These are phyloP conservation scores for Notechis scutatus DNA, from an alignment of 2,113 vertebrate genomes.

Conservation along the genomic window DNA sequence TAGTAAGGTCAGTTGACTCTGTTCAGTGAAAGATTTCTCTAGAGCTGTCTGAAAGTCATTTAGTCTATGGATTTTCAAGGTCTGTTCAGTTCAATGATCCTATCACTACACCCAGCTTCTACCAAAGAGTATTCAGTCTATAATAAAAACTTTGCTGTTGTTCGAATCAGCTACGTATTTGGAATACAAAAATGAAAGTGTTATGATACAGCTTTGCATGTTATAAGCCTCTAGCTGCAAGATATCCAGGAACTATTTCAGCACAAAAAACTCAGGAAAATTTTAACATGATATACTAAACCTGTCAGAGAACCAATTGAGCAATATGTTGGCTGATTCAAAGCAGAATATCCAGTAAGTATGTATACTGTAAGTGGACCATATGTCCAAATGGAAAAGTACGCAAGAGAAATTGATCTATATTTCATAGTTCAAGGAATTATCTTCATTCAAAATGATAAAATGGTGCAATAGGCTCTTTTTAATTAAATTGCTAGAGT, in stretches of 20 bases:
- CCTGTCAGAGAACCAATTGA: neutral
- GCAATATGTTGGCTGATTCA: neutral
- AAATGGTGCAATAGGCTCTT: neutral
- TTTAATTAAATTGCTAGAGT: neutral
- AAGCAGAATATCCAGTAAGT: neutral
- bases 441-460: neutral
- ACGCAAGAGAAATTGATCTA: neutral
- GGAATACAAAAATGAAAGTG: neutral
- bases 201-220: neutral
- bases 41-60: neutral
- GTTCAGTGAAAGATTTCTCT: neutral
- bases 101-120: neutral
- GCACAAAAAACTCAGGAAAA: neutral
- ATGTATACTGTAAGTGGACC: too few species aligned
- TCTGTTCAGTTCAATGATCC: neutral
- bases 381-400: neutral
- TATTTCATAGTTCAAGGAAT: neutral
- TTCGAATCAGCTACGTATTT: neutral
- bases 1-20: neutral
- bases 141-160: neutral
- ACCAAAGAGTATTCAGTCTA: neutral
- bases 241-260: neutral
- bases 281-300: too few species aligned
- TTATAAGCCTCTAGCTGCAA: neutral
- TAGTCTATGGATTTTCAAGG: neutral